Evolutionary conservation across 2,113 vertebrate species (phyloP), one percentile per base, ranked within the genome.

Genomic region (Onychostruthus taczanowskii): DNA sequence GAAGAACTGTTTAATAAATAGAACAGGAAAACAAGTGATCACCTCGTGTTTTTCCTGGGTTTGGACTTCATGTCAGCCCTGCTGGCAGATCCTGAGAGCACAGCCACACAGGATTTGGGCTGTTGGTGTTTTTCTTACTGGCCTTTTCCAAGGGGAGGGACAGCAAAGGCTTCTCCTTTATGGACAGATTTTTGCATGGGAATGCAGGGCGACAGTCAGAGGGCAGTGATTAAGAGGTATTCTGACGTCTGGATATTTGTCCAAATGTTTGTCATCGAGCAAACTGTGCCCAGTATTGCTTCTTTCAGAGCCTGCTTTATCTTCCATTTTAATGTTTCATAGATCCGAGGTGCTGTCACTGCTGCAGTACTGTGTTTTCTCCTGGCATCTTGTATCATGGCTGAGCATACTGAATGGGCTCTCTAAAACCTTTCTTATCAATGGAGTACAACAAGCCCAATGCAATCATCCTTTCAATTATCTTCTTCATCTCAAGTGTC

Each of bases 391-490:
- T 74, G 80, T 95, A 47, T 87, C 89, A 72, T 95, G 95, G 90
- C 94, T 93, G 59, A 93, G 86, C 79, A 87, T 61, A 93, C 89
- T 90, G 94, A 97, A 94, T 89, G 92, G 95, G 67, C 92, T 96
- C 84, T 94, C 91, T 95, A 83, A 97, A 96, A 77, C 93, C 76
- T 89, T 94, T 77, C 93, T 95, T 97, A 97, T 97, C 96, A 96
- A 97, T 94, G 95, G 82, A 97, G 84, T 94, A 72, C 95, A 94
- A 92, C 94, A 94, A 97, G 89, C 76, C 92, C 82, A 77, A 43
- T 80, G 81, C 94, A 97, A 97, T 97, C 95, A 97, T 96, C 89
- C 93, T 93, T 96, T 97, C 95, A 97, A 96, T 96, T 97, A 97
- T 96, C 96, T 90, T 85, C 94, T 97, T 94, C 95, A 97, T 96